Base-by-base conservation (phyloP, 2,888 invertebrate genomes). In the Stenotaenia linearis region DNA sequence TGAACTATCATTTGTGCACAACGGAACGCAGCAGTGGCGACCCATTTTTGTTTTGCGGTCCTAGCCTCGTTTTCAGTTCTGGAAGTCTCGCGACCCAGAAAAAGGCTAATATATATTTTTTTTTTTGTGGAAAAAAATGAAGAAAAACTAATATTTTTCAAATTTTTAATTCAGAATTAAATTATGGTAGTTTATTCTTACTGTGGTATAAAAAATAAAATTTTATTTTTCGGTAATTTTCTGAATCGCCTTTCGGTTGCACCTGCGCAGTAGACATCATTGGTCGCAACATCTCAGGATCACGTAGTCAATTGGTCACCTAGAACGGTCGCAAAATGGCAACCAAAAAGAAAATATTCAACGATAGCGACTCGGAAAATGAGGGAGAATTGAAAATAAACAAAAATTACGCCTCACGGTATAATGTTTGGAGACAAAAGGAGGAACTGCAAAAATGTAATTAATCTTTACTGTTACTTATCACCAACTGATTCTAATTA, bases 401-500 rank as follows among this genome's bases (percentile, higher is more conserved):
- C 85, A 90, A 91, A 84, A 90, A 90, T 78, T 97, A 95, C 86
- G 96, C 97, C 0, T 91, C 92, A 83, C 91, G 90, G 82, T 97
- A 96, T 84, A 91, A 95, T 84, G 89, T 87, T 80, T 94, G 95
- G 91, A 89, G 96, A 78, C 91, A 92, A 84, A 94, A 93, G 84
- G 97, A 97, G 86, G 92, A 95, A 85, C 86, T 93, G 23, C 92
- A 95, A 84, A 93, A 92, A 88, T 87, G 93, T 93, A 88, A 88
- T 80, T 37, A 5, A 37, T 37, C 15, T 35, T 40, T 9, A n/a
- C 18, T 76, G n/a, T n/a, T 3, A 35, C 35, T 9, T 35, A n/a
- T 35, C 3, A 9, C 7, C 5, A n/a, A 12, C 7, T 18, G 1
- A 18, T 15, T 18, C 1, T n/a, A 35, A 15, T 37, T n/a, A 23